Conservation (phyloP, 2,113 vertebrate genomes). For the Eulacestoma nigropectus region DNA sequence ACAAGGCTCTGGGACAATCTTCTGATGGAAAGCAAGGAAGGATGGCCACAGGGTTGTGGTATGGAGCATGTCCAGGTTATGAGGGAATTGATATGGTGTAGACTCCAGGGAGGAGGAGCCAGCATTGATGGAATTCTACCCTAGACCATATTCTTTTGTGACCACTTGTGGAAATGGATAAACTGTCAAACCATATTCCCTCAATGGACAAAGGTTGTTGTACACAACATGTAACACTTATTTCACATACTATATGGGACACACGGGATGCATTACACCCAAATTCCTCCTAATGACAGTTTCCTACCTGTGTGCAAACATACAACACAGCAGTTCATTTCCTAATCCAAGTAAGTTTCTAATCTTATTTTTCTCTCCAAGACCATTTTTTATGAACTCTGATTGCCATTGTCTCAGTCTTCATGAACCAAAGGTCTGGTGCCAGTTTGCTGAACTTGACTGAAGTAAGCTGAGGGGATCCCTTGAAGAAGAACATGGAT, state of each 20-base stretch:
- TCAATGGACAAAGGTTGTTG: background rate
- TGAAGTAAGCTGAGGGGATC: background rate
- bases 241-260: background rate
- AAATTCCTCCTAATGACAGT: background rate
- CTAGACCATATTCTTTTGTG: background rate
- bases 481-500: background rate
- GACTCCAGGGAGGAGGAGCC: background rate
- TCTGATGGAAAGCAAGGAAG: background rate
- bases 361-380: background rate
- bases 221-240: background rate
- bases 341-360: background rate
- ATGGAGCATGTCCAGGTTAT: background rate
- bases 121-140: background rate
- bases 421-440: background rate
- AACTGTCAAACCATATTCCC: background rate
- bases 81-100: background rate
- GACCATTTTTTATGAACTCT: background rate
- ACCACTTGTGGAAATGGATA: background rate
- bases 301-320: background rate
- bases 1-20: background rate
- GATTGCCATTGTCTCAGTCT: background rate
- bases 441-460: background rate
- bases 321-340: background rate
- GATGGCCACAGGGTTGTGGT: background rate
- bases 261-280: background rate